These are phyloP conservation scores for Iguana delicatissima DNA, from an alignment of 2,797 vertebrate species.

Conservation along the genomic window DNA sequence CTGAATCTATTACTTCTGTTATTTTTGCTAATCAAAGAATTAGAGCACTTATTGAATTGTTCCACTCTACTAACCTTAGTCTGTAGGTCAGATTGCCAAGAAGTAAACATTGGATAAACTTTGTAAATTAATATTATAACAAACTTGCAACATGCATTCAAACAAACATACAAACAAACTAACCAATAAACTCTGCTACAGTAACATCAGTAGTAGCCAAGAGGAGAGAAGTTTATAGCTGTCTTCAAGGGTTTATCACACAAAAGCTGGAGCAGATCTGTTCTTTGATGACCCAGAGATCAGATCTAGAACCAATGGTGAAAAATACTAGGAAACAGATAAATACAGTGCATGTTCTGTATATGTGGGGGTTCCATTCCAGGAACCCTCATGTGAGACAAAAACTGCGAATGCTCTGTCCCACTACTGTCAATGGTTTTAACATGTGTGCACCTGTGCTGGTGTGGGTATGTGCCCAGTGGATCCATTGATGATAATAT, in stretches of 20 bases:
- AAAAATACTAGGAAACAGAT: not conserved
- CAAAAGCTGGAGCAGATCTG: not conserved
- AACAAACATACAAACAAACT: slow-evolving; percentile 4
- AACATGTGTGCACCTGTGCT: too few relatives aligned
- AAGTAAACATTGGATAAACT: slow-evolving; percentile 46
- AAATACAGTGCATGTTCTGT: not conserved
- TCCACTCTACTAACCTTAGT: slow-evolving; percentile 46
- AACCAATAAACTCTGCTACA: not conserved
- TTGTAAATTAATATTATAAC: slow-evolving; percentile 45
- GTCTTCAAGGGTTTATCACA: not conserved
- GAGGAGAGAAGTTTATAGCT: not conserved
- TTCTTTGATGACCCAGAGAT: not conserved
- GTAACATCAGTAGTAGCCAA: slow-evolving; percentile 28
- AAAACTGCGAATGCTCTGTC: too few relatives aligned
- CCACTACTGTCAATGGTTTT: too few relatives aligned
- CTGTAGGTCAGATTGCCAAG: slow-evolving; percentile 35
- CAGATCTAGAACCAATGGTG: not conserved
- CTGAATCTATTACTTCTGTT: slow-evolving; percentile 42
- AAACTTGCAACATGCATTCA: not conserved
- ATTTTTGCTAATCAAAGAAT: slow-evolving; percentile 53
- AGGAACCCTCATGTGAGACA: too few relatives aligned
- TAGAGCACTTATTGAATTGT: slow-evolving; percentile 24
- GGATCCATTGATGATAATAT: too few relatives aligned
- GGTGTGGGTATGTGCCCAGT: too few relatives aligned
- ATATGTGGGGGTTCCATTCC: too few relatives aligned